Percentiles rank a stretch among this genome's conserved stretches.
Evolutionary conservation across 2,888 invertebrate species (phyloP).

Genomic region (Embidobia sp.): DNA sequence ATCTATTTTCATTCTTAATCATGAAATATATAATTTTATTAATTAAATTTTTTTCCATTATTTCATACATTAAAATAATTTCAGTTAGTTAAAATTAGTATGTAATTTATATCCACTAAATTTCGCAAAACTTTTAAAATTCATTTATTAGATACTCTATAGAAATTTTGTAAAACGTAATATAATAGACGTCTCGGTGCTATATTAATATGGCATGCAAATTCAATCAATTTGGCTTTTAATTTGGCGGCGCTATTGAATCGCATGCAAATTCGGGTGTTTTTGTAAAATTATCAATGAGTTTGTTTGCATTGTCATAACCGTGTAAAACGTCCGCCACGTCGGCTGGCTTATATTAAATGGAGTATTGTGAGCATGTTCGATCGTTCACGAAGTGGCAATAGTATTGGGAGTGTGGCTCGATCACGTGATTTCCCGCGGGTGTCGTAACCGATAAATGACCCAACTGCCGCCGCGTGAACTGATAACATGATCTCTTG

Average conservation of each 20-base stretch:
- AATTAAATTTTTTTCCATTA: too few species aligned
- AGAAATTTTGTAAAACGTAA: too few species aligned
- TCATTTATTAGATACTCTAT: too few species aligned
- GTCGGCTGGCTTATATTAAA: conserved; percentile 70
- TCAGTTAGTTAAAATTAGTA: too few species aligned
- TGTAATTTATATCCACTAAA: too few species aligned
- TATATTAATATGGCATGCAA: conserved; percentile 11
- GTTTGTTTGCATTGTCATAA: conserved; percentile 20
- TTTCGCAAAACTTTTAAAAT: too few species aligned
- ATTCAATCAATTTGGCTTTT: conserved; percentile 17
- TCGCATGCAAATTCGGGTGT: conserved; percentile 23
- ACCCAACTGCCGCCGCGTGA: conserved; percentile 70
- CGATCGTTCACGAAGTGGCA: conserved; percentile 77
- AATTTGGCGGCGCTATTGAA: conserved; percentile 8
- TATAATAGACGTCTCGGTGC: not conserved
- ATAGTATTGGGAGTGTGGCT: conserved; percentile 74
- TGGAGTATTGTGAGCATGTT: conserved; percentile 73
- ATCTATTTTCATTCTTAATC: too few species aligned
- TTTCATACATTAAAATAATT: too few species aligned
- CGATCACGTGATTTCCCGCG: conserved; percentile 80
- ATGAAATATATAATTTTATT: too few species aligned
- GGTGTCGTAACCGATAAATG: conserved; percentile 78
- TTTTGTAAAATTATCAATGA: conserved; percentile 24
- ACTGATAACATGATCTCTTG: conserved; percentile 61
- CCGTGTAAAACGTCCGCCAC: conserved; percentile 20